Percentiles rank a stretch among this genome's conserved stretches.
Evolutionary conservation across 2,888 invertebrate species (phyloP).

Genomic region (Brachypterus glaber): DNA sequence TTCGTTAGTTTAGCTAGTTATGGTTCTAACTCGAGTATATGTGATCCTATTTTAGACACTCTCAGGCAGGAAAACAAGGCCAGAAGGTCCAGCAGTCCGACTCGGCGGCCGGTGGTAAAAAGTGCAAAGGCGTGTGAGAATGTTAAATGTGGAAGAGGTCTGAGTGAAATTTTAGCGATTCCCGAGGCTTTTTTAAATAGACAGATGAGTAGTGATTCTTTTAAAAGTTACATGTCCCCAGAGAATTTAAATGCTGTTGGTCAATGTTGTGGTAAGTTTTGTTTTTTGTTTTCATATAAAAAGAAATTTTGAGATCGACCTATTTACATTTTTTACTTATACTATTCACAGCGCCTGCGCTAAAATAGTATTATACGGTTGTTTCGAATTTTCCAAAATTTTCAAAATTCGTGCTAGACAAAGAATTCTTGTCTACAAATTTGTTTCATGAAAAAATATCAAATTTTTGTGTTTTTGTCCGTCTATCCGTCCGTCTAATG

Average conservation of each 20-base stretch:
- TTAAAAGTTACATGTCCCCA: constrained; percentile 24
- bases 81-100: constrained; percentile 22
- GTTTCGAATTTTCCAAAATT: too few species aligned
- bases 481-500: too few species aligned
- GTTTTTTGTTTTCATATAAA: too few species aligned
- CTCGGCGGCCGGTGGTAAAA: constrained; percentile 10
- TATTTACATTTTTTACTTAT: too few species aligned
- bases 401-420: too few species aligned
- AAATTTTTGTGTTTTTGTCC: too few species aligned
- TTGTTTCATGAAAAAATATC: too few species aligned
- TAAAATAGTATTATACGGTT: too few species aligned
- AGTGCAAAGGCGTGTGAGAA: constrained; percentile 11
- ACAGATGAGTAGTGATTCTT: constrained; percentile 31
- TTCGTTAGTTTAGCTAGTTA: constrained; percentile 23
- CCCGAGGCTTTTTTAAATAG: constrained; percentile 36
- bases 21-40: constrained; percentile 26
- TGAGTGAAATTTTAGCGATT: constrained; percentile 36
- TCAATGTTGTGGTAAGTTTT: constrained; percentile 19
- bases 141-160: constrained; percentile 27
- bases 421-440: too few species aligned
- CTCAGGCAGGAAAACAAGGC: constrained; percentile 21
- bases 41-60: constrained; percentile 33
- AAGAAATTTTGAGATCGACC: too few species aligned
- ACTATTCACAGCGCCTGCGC: too few species aligned
- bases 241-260: constrained; percentile 9